These are phyloP conservation scores for Drosophila suboccidentalis DNA, from an alignment of 2,888 invertebrate genomes.

Conservation along the genomic window DNA sequence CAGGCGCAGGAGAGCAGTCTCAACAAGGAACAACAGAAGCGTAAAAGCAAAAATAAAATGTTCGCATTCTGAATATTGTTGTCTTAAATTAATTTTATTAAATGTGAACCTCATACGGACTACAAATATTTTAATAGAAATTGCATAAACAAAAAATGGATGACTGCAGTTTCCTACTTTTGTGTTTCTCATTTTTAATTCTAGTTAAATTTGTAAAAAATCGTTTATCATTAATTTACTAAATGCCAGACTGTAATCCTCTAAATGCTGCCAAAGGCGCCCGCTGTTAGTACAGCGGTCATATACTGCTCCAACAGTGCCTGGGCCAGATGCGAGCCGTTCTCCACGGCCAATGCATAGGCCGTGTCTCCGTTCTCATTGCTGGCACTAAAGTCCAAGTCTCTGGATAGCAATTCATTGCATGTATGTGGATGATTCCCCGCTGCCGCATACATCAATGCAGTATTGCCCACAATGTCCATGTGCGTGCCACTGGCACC, in stretches of 20 bases:
- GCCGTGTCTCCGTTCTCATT: conserved; percentile 95
- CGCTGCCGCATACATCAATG: conserved; percentile 95
- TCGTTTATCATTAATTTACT: conserved; percentile 2
- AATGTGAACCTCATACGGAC: background rate
- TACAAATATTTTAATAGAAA: background rate
- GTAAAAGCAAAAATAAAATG: conserved; percentile 91
- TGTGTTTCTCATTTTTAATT: background rate
- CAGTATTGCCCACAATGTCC: conserved; percentile 96
- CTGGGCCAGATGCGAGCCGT: conserved; percentile 89
- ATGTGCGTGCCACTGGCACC: conserved; percentile 92
- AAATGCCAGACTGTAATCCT: background rate
- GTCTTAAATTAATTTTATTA: conserved; percentile 16
- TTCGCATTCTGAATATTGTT: conserved; percentile 88
- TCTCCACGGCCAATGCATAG: conserved; percentile 91
- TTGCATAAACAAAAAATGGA: background rate
- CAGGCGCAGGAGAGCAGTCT: conserved; percentile 88
- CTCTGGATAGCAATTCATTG: conserved; percentile 92
- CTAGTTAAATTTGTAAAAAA: background rate
- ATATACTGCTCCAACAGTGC: conserved; percentile 90
- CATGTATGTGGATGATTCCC: conserved; percentile 96
- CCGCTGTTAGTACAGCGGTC: conserved; percentile 79
- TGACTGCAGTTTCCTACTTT: background rate
- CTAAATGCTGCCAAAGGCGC: conserved; percentile 58
- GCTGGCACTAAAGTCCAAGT: conserved; percentile 92
- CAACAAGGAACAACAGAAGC: conserved; percentile 89